Base-by-base conservation (phyloP, 53 echinoderm and acorn worm genomes). In the Echinarachnius parma region DNA sequence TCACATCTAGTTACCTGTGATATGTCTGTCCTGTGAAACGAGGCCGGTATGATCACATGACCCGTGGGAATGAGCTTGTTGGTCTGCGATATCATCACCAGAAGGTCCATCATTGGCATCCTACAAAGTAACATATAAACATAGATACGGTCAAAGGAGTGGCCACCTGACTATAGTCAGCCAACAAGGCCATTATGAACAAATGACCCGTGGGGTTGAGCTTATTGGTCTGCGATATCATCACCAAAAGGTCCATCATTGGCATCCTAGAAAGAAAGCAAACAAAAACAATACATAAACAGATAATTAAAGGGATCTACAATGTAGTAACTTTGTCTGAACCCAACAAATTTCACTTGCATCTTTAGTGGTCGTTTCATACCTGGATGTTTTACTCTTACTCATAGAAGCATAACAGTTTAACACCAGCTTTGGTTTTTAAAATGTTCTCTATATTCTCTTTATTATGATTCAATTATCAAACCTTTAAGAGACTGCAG, bases 171-270 rank as follows among this genome's bases (percentile, higher is more conserved):
- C n/a, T n/a, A n/a, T n/a, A n/a, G n/a, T n/a, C n/a, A n/a, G n/a
- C n/a, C n/a, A 56, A 57, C 15, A 66, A 62, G 29, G 74, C 66
- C 32, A 65, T 44, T 7, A 77, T 59, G 31, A 89, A 52, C 36
- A 66, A 66, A 45, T 90, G 82, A 72, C 64, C 81, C 9, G 82
- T 76, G 15, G 95, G 95, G 47, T 81, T 95, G 11, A 95, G 70
- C 30, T 76, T 81, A 60, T 95, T 95, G 53, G 87, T 90, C 33
- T 84, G 78, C 28, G 90, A 82, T 2, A 95, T 84, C 65, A 83
- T 83, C 33, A 95, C 84, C 19, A 95, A 29, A 0, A 95, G 76
- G 49, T 95, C 95, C 84, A 90, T 85, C 79, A 90, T 82, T 45
- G 77, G 81, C 23, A 91, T 54, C 35, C 95, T 95, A 66, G 1